Evolutionary conservation across 2,888 invertebrate species (phyloP).

Genomic region (Tupiocoris notatus): DNA sequence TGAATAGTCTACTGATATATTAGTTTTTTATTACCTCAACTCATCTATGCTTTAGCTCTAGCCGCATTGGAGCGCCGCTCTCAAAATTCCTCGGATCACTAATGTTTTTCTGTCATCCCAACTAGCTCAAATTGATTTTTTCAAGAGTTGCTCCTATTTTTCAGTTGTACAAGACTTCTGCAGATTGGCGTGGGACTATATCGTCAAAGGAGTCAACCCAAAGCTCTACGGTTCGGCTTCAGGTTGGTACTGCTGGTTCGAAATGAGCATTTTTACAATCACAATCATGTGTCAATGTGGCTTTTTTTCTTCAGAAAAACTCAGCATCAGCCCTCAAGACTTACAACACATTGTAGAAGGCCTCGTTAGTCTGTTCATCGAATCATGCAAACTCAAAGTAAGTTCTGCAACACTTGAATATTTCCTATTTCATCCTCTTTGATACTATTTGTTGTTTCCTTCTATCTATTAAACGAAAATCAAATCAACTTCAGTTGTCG

Average conservation of each 20-base stretch:
- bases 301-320: conserved; percentile 65
- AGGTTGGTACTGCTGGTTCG: too few relatives aligned
- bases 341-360: conserved; percentile 69
- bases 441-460: neutral
- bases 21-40: too few relatives aligned
- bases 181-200: conserved; percentile 65
- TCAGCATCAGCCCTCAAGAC: conserved; percentile 58
- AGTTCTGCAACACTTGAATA: conserved; percentile 50
- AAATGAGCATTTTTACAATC: too few relatives aligned
- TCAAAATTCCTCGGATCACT: too few relatives aligned
- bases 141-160: too few relatives aligned
- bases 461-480: neutral
- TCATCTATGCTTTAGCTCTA: too few relatives aligned
- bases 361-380: conserved; percentile 68
- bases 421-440: neutral
- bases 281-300: too few relatives aligned
- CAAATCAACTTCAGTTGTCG: conserved; percentile 54
- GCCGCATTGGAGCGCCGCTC: too few relatives aligned
- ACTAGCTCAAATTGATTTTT: too few relatives aligned
- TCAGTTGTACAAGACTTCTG: conserved; percentile 71
- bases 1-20: too few relatives aligned
- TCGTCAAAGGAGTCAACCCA: conserved; percentile 65
- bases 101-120: too few relatives aligned
- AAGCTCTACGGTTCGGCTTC: conserved; percentile 65
- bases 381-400: conserved; percentile 70